Evolutionary conservation across 2,797 vertebrate species (phyloP).

Genomic region (Macropodus opercularis): DNA sequence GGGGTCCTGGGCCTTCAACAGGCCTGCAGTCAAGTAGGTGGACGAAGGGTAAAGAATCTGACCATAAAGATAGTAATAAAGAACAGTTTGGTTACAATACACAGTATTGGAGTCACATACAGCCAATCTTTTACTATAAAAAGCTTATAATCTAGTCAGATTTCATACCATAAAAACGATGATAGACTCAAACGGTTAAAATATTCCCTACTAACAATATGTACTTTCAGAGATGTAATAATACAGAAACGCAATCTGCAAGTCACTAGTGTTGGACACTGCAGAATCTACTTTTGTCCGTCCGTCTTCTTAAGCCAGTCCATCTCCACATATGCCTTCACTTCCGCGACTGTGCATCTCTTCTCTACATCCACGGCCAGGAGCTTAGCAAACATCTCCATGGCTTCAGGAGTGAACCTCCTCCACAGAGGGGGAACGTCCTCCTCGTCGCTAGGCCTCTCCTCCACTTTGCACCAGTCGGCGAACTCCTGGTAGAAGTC

Average conservation of each 20-base stretch:
- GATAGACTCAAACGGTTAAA: background rate
- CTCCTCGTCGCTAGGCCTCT: slow-evolving; percentile 28
- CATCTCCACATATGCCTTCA: slow-evolving; percentile 75
- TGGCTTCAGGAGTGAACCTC: slow-evolving; percentile 78
- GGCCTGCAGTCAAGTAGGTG: slow-evolving; percentile 15
- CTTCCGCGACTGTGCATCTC: slow-evolving; percentile 72
- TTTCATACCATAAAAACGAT: background rate
- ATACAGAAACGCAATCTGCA: no score
- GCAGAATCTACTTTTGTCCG: slow-evolving; percentile 28
- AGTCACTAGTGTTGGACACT: no score
- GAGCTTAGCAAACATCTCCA: slow-evolving; percentile 83
- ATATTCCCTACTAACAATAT: no score
- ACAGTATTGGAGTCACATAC: background rate
- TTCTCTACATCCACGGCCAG: slow-evolving; percentile 72
- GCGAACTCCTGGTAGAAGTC: slow-evolving; percentile 84
- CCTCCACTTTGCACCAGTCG: slow-evolving; percentile 73
- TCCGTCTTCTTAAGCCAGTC: slow-evolving; percentile 76
- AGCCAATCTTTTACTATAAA: background rate
- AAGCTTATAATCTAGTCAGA: background rate
- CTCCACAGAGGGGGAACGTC: slow-evolving; percentile 81
- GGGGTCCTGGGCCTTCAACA: slow-evolving; percentile 9
- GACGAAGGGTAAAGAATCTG: background rate
- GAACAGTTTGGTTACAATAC: background rate
- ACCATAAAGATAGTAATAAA: no score
- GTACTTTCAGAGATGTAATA: no score